Evolutionary conservation across 2,888 invertebrate species (phyloP).

Genomic region (Lapara coniferarum): DNA sequence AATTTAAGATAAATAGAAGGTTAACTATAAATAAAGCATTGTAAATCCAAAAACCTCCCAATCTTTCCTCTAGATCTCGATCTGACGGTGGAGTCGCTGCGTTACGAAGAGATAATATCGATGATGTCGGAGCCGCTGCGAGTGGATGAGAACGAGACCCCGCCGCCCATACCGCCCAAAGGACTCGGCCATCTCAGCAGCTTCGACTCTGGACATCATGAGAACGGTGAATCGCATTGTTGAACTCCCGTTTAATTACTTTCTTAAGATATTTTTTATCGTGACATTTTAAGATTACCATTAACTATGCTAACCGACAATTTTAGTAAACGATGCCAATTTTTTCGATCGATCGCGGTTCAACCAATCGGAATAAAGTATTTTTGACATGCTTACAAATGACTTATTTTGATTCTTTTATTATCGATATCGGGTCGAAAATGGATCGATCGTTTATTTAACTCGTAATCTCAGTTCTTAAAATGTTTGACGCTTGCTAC

Average conservation of each 20-base stretch:
- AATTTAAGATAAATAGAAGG: no score
- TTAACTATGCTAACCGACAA: not conserved
- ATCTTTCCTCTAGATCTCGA: constrained; percentile 60
- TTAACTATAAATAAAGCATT: no score
- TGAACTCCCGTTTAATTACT: constrained; percentile 40
- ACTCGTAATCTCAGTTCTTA: no score
- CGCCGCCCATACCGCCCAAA: constrained; percentile 78
- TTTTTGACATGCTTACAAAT: not conserved
- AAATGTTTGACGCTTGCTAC: no score
- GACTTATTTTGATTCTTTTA: no score
- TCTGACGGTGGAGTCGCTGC: constrained; percentile 70
- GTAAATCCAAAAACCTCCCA: no score
- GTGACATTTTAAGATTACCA: not conserved
- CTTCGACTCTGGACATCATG: constrained; percentile 76
- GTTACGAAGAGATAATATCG: constrained; percentile 78
- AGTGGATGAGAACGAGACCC: constrained; percentile 71
- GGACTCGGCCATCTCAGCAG: constrained; percentile 76
- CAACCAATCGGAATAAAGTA: no score
- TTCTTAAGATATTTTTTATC: not conserved
- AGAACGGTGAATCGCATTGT: constrained; percentile 75
- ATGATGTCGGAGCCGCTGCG: constrained; percentile 75
- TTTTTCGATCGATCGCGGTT: not conserved
- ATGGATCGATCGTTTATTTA: no score
- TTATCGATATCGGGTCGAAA: no score
- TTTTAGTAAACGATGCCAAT: not conserved